Evolutionary conservation across 2,797 vertebrate species (phyloP).

Genomic region (Sphaeramia orbicularis): DNA sequence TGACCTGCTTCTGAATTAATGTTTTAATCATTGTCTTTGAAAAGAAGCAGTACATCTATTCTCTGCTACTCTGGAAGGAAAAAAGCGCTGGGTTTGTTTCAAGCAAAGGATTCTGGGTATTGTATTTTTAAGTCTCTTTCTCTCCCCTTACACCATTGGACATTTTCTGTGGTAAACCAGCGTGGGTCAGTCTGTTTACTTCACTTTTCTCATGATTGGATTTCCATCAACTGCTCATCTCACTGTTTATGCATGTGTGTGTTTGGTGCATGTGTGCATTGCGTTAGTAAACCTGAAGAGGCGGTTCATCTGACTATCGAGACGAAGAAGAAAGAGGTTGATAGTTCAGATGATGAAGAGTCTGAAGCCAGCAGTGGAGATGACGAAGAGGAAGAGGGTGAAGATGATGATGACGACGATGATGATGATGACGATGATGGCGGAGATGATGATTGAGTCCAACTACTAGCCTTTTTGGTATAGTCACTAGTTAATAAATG

Average conservation of each 20-base stretch:
- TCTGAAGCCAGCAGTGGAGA: slow-evolving; percentile 60
- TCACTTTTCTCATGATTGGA: not conserved
- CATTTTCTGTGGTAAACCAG: slow-evolving; percentile 14
- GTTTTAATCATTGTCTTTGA: slow-evolving; percentile 7
- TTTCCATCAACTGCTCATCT: slow-evolving; percentile 16
- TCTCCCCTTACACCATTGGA: slow-evolving; percentile 11
- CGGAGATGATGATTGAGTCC: slow-evolving; percentile 23
- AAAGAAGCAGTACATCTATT: slow-evolving; percentile 19
- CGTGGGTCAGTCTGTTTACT: not conserved
- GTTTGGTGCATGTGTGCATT: slow-evolving; percentile 21
- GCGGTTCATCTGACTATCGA: slow-evolving; percentile 49
- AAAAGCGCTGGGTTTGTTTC: slow-evolving; percentile 29
- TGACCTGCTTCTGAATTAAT: slow-evolving; percentile 27
- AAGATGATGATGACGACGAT: slow-evolving; percentile 22
- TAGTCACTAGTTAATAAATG: not conserved
- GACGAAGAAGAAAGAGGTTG: slow-evolving; percentile 35
- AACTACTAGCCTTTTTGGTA: not conserved
- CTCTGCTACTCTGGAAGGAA: slow-evolving; percentile 24
- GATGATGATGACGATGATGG: slow-evolving; percentile 22
- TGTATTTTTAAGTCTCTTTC: slow-evolving; percentile 26
- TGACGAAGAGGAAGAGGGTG: slow-evolving; percentile 39
- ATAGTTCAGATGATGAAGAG: slow-evolving; percentile 62
- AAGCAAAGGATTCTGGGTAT: slow-evolving; percentile 51
- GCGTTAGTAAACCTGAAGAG: slow-evolving; percentile 62
- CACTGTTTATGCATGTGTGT: slow-evolving; percentile 28